Base-by-base conservation (phyloP, 1,140 invertebrate genomes). In the Euura lappo region DNA sequence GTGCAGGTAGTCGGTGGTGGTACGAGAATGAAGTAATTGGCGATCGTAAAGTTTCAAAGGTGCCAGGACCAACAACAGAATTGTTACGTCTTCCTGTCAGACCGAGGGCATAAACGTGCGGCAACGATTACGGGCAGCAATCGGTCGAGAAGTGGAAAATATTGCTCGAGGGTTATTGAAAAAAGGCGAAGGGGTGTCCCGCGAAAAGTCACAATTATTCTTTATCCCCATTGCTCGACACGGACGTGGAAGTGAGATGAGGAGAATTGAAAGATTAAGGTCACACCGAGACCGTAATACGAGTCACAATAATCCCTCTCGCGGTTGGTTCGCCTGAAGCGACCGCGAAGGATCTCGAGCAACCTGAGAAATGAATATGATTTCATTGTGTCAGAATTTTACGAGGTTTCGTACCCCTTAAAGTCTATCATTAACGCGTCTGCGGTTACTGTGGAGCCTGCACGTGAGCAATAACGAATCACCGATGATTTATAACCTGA, bases 381-480 rank as follows among this genome's bases (percentile, higher is more conserved):
- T 85, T 83, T 79, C 82, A 85, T 86, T 85, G 84, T 85, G 80
- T 74, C 80, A 79, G 77, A 77, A 83, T 86, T 87, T 87, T 86
- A 87, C 81, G 86, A 87, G 28, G 28, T 28, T 85, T 83, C 77
- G 51, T 60, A 78, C 77, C 81, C 79, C 82, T 68, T 82, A 80
- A 86, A 81, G 81, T 81, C 84, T 83, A 84, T 87, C 84, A 87
- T 87, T 87, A 87, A 77, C 69, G 72, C 67, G 77, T 79, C 78
- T 78, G 79, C 75, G 76, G 77, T 81, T 77, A 64, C 73, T 46
- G 73, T 28, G 1, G 28, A 70, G 45, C 51, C 77, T 77, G 79
- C 75, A 68, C 69, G 71, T 69, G 73, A 71, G 78, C 74, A 71
- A 76, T 73, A 80, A 81, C 75, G 82, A 84, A 83, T 80, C 74